Conservation (phyloP, 2,797 vertebrate genomes). For the Rhinoraja longicauda region DNA sequence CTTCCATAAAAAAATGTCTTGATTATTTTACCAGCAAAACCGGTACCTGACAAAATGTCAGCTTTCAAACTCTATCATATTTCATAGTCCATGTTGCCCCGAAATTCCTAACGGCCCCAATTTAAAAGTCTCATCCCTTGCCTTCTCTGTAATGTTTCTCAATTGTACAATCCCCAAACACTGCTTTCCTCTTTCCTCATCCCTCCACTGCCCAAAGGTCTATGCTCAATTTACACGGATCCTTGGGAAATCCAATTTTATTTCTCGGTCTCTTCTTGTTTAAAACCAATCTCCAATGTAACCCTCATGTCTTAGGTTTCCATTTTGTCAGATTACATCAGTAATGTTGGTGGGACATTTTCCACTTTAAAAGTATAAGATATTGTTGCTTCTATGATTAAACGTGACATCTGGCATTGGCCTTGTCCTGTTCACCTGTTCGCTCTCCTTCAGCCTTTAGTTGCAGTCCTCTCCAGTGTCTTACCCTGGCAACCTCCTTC, state of each 20-base stretch:
- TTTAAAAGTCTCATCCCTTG: neutral
- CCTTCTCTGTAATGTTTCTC: neutral
- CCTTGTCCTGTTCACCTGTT: neutral
- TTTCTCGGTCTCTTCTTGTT: neutral
- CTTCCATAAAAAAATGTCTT: neutral
- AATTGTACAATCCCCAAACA: neutral
- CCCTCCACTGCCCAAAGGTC: too few species aligned
- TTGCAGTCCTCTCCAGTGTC: neutral
- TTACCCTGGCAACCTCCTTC: neutral
- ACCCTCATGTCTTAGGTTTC: neutral
- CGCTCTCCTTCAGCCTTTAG: neutral
- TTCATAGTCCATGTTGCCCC: neutral
- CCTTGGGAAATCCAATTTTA: too few species aligned
- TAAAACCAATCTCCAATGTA: neutral
- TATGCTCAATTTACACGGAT: too few species aligned
- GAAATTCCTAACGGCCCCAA: neutral
- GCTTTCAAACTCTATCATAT: neutral
- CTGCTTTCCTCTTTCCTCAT: neutral
- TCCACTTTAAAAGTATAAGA: neutral
- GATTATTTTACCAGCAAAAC: neutral
- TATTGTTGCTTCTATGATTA: neutral
- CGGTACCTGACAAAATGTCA: neutral
- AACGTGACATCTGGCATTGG: neutral
- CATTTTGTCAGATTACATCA: neutral
- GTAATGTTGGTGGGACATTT: neutral